These are phyloP conservation scores for Polydrusus pterygomalis DNA, from an alignment of 2,888 invertebrate species.

Conservation along the genomic window DNA sequence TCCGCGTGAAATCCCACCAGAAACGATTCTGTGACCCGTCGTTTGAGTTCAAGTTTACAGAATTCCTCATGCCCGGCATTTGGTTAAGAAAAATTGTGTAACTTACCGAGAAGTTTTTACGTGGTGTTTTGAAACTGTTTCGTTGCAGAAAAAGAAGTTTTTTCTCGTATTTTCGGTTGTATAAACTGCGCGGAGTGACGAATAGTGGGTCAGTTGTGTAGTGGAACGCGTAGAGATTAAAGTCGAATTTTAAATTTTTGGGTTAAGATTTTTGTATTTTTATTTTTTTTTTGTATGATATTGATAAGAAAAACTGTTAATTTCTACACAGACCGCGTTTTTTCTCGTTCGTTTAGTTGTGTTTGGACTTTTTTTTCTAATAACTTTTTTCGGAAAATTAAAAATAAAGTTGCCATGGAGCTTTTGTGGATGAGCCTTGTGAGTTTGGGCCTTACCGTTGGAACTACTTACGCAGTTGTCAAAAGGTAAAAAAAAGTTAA, in stretches of 20 bases:
- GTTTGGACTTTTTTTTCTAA: too few relatives aligned
- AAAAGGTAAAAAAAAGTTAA: slow-evolving; percentile 73
- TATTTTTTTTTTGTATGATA: too few relatives aligned
- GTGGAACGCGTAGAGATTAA: too few relatives aligned
- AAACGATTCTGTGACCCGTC: neutral
- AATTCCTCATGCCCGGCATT: slow-evolving; percentile 2
- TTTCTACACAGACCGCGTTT: too few relatives aligned
- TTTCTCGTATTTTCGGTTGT: too few relatives aligned
- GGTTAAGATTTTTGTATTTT: too few relatives aligned
- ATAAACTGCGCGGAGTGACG: too few relatives aligned
- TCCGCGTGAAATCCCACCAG: slow-evolving; percentile 38
- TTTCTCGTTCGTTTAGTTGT: too few relatives aligned
- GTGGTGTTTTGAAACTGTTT: neutral
- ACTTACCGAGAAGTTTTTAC: slow-evolving; percentile 10
- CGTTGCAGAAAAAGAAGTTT: neutral
- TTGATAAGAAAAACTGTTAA: too few relatives aligned
- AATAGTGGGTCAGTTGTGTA: too few relatives aligned
- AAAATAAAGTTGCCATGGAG: slow-evolving; percentile 72
- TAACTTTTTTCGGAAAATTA: too few relatives aligned
- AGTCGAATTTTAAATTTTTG: too few relatives aligned
- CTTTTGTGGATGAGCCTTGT: slow-evolving; percentile 79
- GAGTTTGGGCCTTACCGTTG: slow-evolving; percentile 79
- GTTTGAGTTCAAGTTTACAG: slow-evolving; percentile 6
- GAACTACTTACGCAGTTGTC: slow-evolving; percentile 78
- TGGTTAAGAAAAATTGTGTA: slow-evolving; percentile 30